Evolutionary conservation across 2,113 vertebrate genomes (phyloP).

Genomic region (Oenanthe melanoleuca): DNA sequence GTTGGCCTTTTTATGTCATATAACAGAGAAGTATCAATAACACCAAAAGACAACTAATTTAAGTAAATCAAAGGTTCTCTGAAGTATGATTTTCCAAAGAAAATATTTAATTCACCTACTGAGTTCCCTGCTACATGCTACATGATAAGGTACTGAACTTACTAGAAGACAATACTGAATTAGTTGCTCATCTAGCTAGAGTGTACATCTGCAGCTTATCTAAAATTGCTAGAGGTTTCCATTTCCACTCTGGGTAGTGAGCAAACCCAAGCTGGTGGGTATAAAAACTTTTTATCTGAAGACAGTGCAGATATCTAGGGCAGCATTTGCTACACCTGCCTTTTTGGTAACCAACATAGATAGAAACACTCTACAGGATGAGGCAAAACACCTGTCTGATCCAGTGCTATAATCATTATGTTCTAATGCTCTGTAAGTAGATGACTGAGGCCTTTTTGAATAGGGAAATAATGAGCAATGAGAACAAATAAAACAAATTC

Average conservation of each 20-base stretch:
- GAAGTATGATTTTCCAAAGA: background rate
- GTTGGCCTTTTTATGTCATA: fast-evolving
- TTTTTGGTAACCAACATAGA: background rate
- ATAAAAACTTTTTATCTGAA: background rate
- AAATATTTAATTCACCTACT: background rate
- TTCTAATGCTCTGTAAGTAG: background rate
- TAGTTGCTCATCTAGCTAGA: background rate
- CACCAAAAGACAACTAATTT: background rate
- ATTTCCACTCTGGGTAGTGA: background rate
- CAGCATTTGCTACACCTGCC: background rate
- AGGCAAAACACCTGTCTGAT: background rate
- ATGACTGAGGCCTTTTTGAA: slow-evolving; percentile 5
- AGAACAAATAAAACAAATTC: background rate
- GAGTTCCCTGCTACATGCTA: background rate
- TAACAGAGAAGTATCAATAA: background rate
- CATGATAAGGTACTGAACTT: background rate
- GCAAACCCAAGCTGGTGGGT: background rate
- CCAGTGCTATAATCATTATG: background rate
- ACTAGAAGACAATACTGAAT: background rate
- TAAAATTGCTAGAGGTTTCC: background rate
- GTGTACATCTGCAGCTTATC: background rate
- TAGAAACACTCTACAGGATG: background rate
- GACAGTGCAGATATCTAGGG: background rate
- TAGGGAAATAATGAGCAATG: background rate
- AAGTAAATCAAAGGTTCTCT: background rate